Percentiles rank a stretch among this genome's conserved stretches.
phyloP scores from a whole-genome alignment of 92 coral and sea anemone species.

The Heteractis magnifica region DNA sequence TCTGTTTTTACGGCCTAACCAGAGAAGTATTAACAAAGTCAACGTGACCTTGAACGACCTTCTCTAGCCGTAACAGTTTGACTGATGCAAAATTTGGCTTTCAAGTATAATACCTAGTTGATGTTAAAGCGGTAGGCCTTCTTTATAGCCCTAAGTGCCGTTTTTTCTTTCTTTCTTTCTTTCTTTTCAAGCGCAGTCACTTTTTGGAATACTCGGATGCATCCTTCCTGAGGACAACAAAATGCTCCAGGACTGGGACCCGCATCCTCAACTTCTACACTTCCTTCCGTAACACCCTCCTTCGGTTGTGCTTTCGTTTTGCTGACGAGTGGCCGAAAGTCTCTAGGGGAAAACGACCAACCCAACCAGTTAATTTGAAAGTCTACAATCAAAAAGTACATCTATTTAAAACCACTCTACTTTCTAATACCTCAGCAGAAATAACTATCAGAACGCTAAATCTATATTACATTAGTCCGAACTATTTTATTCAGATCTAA shows the following conservation, averaged over 20 bases:
- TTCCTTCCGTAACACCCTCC: background rate
- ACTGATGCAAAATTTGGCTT: constrained; percentile 45
- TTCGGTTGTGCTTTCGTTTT: background rate
- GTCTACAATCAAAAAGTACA: background rate
- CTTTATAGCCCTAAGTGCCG: constrained; percentile 35
- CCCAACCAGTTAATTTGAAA: background rate
- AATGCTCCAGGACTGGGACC: constrained; percentile 3
- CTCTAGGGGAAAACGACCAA: background rate
- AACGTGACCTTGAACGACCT: too few species aligned
- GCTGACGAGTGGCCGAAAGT: background rate
- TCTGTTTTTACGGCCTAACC: too few species aligned
- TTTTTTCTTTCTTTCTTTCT: too few species aligned
- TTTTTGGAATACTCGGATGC: constrained; percentile 33
- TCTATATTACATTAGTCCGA: too few species aligned
- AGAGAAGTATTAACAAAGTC: too few species aligned
- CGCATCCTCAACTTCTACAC: background rate
- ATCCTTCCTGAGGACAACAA: constrained; percentile 39
- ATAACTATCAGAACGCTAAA: too few species aligned
- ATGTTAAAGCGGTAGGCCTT: constrained; percentile 46
- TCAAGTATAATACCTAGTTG: constrained; percentile 29
- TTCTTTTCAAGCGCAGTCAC: too few species aligned
- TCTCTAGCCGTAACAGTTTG: too few species aligned
- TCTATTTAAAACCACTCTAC: background rate
- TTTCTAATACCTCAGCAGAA: background rate
- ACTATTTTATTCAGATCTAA: too few species aligned